phyloP scores from a whole-genome alignment of 2,888 invertebrate species.

The Aspidapion aeneum region DNA sequence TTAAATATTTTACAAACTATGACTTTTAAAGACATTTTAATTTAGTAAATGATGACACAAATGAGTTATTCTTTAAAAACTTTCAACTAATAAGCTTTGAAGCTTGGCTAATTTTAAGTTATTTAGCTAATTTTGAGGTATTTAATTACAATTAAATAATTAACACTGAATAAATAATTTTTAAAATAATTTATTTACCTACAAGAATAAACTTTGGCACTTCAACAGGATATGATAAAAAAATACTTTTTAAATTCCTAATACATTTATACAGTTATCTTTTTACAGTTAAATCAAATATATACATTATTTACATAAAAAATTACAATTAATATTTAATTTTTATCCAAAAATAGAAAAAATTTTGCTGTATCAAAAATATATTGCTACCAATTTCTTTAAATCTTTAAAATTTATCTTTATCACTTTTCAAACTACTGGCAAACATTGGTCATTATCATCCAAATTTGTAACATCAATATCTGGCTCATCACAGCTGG shows the following conservation, averaged over 20 bases:
- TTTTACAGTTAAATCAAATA: constrained; percentile 5
- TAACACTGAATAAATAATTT: too few species aligned
- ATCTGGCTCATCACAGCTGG: constrained; percentile 43
- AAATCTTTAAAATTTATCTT: background rate
- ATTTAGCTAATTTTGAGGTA: too few species aligned
- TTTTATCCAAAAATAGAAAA: background rate
- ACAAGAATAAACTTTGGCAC: constrained; percentile 6
- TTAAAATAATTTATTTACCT: constrained; percentile 13
- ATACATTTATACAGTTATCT: background rate
- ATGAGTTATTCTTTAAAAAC: too few species aligned
- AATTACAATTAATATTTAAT: background rate
- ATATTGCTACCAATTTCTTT: background rate
- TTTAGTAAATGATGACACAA: too few species aligned
- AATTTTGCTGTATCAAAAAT: background rate
- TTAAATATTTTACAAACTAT: too few species aligned
- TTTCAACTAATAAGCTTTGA: too few species aligned
- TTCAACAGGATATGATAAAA: constrained; percentile 13
- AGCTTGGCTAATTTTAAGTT: too few species aligned
- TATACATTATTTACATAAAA: background rate
- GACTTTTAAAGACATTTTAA: too few species aligned
- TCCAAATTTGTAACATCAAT: constrained; percentile 45
- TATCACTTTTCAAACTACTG: background rate
- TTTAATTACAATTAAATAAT: too few species aligned
- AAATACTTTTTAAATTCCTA: constrained; percentile 14
- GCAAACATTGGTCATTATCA: constrained; percentile 26